phyloP scores from a whole-genome alignment of 1,140 invertebrate genomes.

The Solenopsis fugax region DNA sequence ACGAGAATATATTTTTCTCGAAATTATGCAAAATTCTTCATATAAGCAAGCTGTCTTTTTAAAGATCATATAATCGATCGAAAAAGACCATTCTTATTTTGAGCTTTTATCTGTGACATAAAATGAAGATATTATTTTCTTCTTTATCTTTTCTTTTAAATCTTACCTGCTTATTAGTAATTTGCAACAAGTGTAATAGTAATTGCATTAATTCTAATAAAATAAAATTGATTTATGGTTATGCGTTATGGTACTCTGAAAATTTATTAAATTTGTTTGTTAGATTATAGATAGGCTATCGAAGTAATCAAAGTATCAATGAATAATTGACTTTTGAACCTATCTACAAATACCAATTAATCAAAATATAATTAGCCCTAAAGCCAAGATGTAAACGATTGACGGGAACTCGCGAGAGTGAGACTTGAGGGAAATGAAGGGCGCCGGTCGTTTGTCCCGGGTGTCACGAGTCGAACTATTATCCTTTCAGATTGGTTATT shows the following conservation, averaged over 20 bases:
- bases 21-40: too few relatives aligned
- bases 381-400: conserved; percentile 22
- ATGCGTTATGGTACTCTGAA: not conserved
- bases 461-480: conserved; percentile 81
- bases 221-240: not conserved
- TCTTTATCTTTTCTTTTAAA: not conserved
- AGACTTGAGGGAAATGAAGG: conserved; percentile 59
- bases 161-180: not conserved
- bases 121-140: not conserved
- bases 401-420: conserved; percentile 15
- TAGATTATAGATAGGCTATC: not conserved
- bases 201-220: not conserved
- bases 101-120: too few relatives aligned
- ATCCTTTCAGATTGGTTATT: conserved; percentile 86
- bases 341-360: conserved; percentile 73
- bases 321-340: not conserved
- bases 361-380: conserved; percentile 79
- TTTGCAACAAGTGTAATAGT: not conserved
- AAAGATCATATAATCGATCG: not conserved
- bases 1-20: too few relatives aligned
- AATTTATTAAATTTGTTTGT: too few relatives aligned
- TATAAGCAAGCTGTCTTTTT: too few relatives aligned
- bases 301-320: not conserved
- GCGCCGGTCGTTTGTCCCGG: conserved; percentile 73
- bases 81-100: too few relatives aligned